Conservation (phyloP, 1,140 invertebrate genomes). For the Pantala flavescens region DNA sequence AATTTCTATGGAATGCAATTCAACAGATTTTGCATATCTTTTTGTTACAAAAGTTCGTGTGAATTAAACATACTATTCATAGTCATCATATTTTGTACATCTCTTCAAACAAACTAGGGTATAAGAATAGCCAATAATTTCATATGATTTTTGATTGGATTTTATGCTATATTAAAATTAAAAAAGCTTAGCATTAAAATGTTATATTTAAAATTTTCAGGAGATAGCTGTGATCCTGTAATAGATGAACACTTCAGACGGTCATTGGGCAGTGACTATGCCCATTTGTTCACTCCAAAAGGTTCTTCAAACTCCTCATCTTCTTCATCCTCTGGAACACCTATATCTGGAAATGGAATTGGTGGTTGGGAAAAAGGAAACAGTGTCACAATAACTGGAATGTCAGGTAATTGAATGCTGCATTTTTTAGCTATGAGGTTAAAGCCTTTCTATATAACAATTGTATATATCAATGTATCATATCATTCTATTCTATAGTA, state of each 20-base stretch:
- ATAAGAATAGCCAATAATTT: too few species aligned
- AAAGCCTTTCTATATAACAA: background rate
- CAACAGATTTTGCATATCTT: too few species aligned
- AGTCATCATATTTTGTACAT: too few species aligned
- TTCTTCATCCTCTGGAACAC: background rate
- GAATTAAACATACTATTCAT: too few species aligned
- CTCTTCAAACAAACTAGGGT: too few species aligned
- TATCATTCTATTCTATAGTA: background rate
- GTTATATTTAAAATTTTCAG: too few species aligned
- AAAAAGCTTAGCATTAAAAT: too few species aligned
- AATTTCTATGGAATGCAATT: too few species aligned
- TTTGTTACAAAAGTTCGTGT: too few species aligned
- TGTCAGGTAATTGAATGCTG: slow-evolving; percentile 26
- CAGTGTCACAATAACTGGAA: slow-evolving; percentile 33
- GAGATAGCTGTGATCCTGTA: slow-evolving; percentile 54
- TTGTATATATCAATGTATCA: background rate
- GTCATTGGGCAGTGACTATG: slow-evolving; percentile 81
- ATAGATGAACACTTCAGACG: slow-evolving; percentile 94
- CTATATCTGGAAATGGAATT: background rate
- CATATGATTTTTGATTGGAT: too few species aligned
- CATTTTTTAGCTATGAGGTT: background rate
- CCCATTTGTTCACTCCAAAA: slow-evolving; percentile 48
- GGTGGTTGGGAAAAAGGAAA: slow-evolving; percentile 30
- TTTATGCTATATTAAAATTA: too few species aligned
- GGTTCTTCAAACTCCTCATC: background rate